Base-by-base conservation (phyloP, 2,113 vertebrate genomes). In the Lepus americanus region DNA sequence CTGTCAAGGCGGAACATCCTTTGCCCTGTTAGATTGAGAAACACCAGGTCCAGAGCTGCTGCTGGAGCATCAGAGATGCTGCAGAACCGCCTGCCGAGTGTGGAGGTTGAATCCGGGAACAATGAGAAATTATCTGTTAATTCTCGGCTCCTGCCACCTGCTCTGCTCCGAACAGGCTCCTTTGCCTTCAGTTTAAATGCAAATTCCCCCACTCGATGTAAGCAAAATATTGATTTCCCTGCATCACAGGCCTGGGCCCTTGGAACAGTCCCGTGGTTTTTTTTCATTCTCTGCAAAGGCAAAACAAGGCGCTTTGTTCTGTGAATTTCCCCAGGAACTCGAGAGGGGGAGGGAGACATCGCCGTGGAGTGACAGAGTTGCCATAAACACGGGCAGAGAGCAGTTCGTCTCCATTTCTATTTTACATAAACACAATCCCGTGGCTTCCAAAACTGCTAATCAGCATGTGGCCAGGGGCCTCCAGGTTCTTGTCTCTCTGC, bases 301-400 rank as follows among this genome's bases (percentile, higher is more conserved):
- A 97, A 97, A 94, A 95, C 91, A 88, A 93, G 89, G 97, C 70
- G 94, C 97, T 98, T 98, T 97, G 97, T 98, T 98, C 94, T 96
- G 87, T 44, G 55, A 87, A 91, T 97, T 96, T 98, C 97, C 87
- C 51, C 61, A 78, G 97, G 94, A 97, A 97, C 64, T 91, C 33
- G 14, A 67, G 86, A 90, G 55, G 90, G 49, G 69, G 92, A 79
- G 96, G 97, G 97, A 86, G 94, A 97, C 95, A 95, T 96, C 92
- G 73, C 94, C 92, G 93, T 53, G 80, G 96, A 97, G 97, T 5
- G 55, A 89, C 89, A 97, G 97, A 97, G 90, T 78, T 96, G 97
- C 97, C 93, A 86, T 97, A 97, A 98, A 92, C 79, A 95, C 31
- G 17, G 31, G 63, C 77, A 81, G 92, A 84, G 29, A 6, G 17